Evolutionary conservation across 2,797 vertebrate genomes (phyloP), one percentile per base, ranked within the genome.

Genomic region (Centroberyx gerrardi): DNA sequence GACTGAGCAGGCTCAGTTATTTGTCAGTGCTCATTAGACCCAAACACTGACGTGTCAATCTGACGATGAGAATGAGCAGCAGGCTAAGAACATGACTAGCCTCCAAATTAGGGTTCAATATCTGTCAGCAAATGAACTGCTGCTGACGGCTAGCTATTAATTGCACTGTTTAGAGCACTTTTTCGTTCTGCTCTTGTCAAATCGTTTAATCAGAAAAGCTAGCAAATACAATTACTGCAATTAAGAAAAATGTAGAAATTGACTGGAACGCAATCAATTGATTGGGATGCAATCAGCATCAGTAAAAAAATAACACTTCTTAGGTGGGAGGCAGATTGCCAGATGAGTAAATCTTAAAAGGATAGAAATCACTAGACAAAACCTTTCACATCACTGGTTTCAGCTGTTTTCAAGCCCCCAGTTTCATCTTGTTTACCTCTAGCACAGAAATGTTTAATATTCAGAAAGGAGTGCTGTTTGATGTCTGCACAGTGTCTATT

Each of bases 201-300:
- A 78, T 68, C 13, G 3, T 14, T 14, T 12, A 44, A 13, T 44
- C 12, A 14, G 76, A 68, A 77, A 40, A 62, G 54, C 15, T 15
- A 61, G 65, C 51, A 46, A 85, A 76, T 72, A 48, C 59, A 81
- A 68, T 56, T 5, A 51, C 27, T 46, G 65, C 72, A 76, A 70
- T 80, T 76, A 71, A 76, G 22, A n/a, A 33, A 36, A 36, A 36
- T 36, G 33, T 8, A 36, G 8, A 6, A 36, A 36, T 36, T 36
- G 33, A 36, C 2, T 36, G 33, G 33, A 36, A 36, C 13, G 3
- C 52, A 28, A 54, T 54, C 3, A 28, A 22, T 22, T 17, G 14
- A 48, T 48, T 44, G 13, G 18, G 18, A 52, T 28, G 3, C 52
- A 28, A 54, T 54, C 3, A 28, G 10, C 52, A 54, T 54, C 10